Base-by-base conservation (phyloP, 2,888 invertebrate genomes). In the Dynastes grantii region DNA sequence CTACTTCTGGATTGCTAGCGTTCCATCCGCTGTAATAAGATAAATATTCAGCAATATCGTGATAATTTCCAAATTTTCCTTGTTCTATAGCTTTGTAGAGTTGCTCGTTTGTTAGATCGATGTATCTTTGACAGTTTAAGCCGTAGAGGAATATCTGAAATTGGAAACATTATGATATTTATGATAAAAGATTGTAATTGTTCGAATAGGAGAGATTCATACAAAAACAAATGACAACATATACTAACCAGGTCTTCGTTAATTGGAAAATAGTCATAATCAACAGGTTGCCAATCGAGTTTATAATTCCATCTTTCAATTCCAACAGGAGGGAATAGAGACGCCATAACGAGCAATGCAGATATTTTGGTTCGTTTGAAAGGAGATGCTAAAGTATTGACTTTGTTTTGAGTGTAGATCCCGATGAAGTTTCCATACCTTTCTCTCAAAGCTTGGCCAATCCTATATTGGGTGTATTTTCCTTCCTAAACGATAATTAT, bases 281-380 rank as follows among this genome's bases (percentile, higher is more conserved):
- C 78, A 22, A 80, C 55, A 11, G 80, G 80, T 78, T 80, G 80
- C 80, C 80, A 80, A 51, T 73, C 55, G 13, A 80, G 61, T 16
- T 32, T 11, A 27, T 55, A 16, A 13, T 78, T 70, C 80, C 80
- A 80, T 80, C 89, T 88, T 85, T 91, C 90, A 16, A 88, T 83
- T 5, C 89, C 89, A 55, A 87, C 88, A 0, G 93, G 93, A 76
- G 92, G 92, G 88, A 92, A 94, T 76, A 95, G 86, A 13, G 92
- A 93, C 27, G 94, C 92, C 79, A 94, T 87, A 65, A 93, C 90
- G 40, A 92, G 89, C 83, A 92, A 90, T 53, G 93, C 92, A 61
- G 93, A 92, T 92, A 93, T 94, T 85, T 93, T 90, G 2, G 95
- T 93, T 67, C 95, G 90, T 84, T 94, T 91, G 16, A 92, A 91